Evolutionary conservation across 1,140 invertebrate genomes (phyloP), one percentile per base, ranked within the genome.

Genomic region (Chionoecetes opilio): DNA sequence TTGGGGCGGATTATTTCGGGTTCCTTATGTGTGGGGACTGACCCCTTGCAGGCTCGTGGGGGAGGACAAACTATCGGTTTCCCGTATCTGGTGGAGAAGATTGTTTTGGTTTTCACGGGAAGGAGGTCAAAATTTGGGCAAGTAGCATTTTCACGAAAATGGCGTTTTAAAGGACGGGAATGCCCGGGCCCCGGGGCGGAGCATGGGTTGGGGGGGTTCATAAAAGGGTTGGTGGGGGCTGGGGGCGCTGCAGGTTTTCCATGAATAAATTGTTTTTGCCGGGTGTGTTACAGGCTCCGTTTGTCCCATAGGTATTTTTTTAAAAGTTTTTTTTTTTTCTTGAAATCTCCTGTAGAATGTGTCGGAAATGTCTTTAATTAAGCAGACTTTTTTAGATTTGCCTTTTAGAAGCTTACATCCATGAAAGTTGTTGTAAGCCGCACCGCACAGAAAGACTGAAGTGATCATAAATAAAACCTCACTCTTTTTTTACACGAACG

Each of bases 371-470:
- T 75, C 63, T 21, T 75, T 26, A n/a, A n/a, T n/a, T 75, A 6
- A n/a, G n/a, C 0, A 75, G 63, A 8, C n/a, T 17, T 75, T 26
- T 3, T n/a, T 75, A 17, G 6, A 26, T 3, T n/a, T 75, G 21
- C 63, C 63, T 75, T n/a, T 75, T 8, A 75, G 63, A 17, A 21
- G 63, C n/a, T 75, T 75, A 75, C n/a, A 75, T 75, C 63, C 63
- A 2, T 75, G 63, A n/a, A n/a, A 75, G 63, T 5, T 75, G 63
- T n/a, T 5, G 26, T 75, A n/a, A 26, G 21, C 63, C 63, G 63
- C 63, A 75, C 63, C n/a, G n/a, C 63, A 75, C 63, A 75, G n/a
- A 75, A 75, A 75, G 63, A n/a, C 21, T n/a, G 63, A 75, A n/a
- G 63, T 3, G 8, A 26, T 75, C 63, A 75, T 75, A 75, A 75